These are phyloP conservation scores for Gobio gobio DNA, from an alignment of 2,113 vertebrate genomes.

Conservation along the genomic window DNA sequence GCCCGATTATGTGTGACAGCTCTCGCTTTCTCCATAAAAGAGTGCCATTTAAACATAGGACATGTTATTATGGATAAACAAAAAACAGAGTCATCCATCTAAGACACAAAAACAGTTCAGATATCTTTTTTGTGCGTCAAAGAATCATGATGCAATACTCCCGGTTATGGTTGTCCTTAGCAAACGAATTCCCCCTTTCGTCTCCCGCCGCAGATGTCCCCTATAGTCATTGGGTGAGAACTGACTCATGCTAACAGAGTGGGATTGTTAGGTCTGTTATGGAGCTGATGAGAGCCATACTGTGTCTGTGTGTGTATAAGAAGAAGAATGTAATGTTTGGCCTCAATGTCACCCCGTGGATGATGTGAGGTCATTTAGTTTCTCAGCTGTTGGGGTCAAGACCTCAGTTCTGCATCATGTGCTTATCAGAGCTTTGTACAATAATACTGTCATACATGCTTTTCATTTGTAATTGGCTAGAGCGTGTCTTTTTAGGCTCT, in stretches of 20 bases:
- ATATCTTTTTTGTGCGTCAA: neutral
- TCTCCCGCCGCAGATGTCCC: constrained; percentile 39
- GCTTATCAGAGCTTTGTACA: neutral
- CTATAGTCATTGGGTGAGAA: constrained; percentile 40
- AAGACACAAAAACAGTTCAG: neutral
- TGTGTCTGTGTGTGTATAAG: constrained; percentile 45
- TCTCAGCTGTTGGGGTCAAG: constrained; percentile 27
- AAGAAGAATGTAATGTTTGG: constrained; percentile 22
- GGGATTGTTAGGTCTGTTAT: constrained; percentile 33
- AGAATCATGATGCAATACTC: neutral
- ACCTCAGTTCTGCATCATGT: neutral
- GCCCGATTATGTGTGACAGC: constrained; percentile 57
- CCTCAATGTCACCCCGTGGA: constrained; percentile 1
- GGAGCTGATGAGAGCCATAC: constrained; percentile 36
- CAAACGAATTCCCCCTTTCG: neutral
- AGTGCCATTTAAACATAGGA: neutral
- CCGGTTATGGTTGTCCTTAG: neutral
- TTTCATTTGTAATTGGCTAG: constrained; percentile 22
- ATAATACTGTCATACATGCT: neutral
- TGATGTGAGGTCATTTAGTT: constrained; percentile 28
- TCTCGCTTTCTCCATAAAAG: constrained; percentile 12
- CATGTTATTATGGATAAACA: neutral
- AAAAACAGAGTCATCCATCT: neutral
- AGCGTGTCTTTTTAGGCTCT: neutral
- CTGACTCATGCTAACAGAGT: constrained; percentile 44